A percentile compares a stretch with the other conserved stretches of the same genome.
Evolutionary conservation across 2,113 vertebrate species (phyloP).

Genomic region (Pollimyrus isidori): DNA sequence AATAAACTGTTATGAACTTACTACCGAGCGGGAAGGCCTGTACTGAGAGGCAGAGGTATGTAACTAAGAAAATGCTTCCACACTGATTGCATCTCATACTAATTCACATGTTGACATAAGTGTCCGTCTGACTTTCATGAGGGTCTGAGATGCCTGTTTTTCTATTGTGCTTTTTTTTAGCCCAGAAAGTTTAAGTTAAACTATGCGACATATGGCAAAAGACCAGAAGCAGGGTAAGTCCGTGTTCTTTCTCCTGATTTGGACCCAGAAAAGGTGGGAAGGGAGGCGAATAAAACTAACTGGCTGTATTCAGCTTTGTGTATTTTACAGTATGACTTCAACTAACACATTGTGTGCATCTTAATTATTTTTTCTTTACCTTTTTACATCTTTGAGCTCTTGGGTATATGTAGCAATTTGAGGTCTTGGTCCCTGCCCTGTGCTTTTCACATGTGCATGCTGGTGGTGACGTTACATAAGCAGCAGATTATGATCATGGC

Average conservation of each 20-base stretch:
- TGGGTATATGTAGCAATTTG: not conserved
- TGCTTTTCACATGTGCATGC: not conserved
- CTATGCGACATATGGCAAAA: constrained; percentile 68
- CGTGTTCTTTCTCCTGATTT: not conserved
- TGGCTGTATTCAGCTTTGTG: not conserved
- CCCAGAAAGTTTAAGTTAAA: constrained; percentile 74
- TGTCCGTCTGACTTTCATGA: constrained; percentile 32
- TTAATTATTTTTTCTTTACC: not conserved
- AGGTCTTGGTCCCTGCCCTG: not conserved
- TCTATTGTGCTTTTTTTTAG: constrained; percentile 41
- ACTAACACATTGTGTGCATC: not conserved
- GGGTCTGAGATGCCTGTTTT: constrained; percentile 31
- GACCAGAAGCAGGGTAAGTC: constrained; percentile 64
- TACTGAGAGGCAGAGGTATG: constrained; percentile 66
- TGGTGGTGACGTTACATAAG: not conserved
- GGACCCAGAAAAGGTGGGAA: not conserved
- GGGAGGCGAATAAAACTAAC: not conserved
- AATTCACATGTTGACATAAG: constrained; percentile 49
- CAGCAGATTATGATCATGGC: not conserved
- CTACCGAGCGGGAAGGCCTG: constrained; percentile 65
- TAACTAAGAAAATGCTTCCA: constrained; percentile 53
- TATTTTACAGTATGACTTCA: not conserved
- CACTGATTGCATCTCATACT: constrained; percentile 46
- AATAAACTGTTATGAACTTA: constrained; percentile 70
- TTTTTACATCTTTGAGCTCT: not conserved